Conservation (phyloP, 2,888 invertebrate species). For the Platynereis dumerilii region DNA sequence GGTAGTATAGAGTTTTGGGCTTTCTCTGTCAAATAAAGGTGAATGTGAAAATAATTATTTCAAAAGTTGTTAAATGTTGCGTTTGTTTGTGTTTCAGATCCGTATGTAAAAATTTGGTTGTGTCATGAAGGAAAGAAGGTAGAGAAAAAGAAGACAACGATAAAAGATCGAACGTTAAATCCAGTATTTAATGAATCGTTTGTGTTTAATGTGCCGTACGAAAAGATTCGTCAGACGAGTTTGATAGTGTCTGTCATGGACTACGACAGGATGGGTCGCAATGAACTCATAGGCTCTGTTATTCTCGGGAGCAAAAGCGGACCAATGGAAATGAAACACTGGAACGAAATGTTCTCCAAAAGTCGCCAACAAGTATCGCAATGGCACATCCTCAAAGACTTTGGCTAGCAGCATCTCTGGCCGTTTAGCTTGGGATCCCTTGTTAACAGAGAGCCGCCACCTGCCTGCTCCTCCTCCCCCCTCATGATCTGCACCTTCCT, state of each 20-base stretch:
- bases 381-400: slow-evolving; percentile 90
- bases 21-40: neutral
- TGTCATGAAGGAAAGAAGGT: slow-evolving; percentile 93
- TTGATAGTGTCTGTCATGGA: slow-evolving; percentile 96
- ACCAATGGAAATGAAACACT: slow-evolving; percentile 94
- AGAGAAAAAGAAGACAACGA: slow-evolving; percentile 92
- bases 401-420: slow-evolving; percentile 29
- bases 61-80: too few relatives aligned
- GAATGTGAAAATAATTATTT: too few relatives aligned
- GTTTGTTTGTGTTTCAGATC: slow-evolving; percentile 73
- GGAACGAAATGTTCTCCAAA: slow-evolving; percentile 98
- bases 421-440: too few relatives aligned
- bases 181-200: slow-evolving; percentile 96
- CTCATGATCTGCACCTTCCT: too few relatives aligned
- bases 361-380: slow-evolving; percentile 94
- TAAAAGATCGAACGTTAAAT: slow-evolving; percentile 75
- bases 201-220: slow-evolving; percentile 95
- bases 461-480: too few relatives aligned
- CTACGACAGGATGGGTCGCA: slow-evolving; percentile 94
- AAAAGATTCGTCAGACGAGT: slow-evolving; percentile 92
- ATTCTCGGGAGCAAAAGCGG: slow-evolving; percentile 73
- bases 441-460: too few relatives aligned
- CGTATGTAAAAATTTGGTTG: slow-evolving; percentile 97
- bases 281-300: slow-evolving; percentile 83
- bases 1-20: too few relatives aligned